phyloP scores from a whole-genome alignment of 2,888 invertebrate genomes.

The Luperina testacea region DNA sequence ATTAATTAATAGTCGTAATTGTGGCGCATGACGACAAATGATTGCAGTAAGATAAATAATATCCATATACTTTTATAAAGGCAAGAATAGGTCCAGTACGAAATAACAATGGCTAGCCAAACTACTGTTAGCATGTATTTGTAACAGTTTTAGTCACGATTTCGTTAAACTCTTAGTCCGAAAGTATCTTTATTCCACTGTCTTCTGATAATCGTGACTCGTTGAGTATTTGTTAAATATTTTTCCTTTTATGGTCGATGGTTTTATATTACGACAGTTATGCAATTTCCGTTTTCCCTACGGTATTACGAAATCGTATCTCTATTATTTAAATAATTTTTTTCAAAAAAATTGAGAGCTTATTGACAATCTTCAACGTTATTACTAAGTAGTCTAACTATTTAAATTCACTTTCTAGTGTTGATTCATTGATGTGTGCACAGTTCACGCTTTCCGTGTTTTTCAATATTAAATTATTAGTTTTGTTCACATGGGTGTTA shows the following conservation, averaged over 20 bases:
- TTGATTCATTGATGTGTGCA: slow-evolving; percentile 59
- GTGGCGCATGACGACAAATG: background rate
- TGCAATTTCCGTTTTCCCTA: slow-evolving; percentile 39
- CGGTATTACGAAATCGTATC: slow-evolving; percentile 24
- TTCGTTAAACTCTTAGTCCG: slow-evolving; percentile 32
- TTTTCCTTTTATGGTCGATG: slow-evolving; percentile 50
- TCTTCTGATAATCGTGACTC: slow-evolving; percentile 52
- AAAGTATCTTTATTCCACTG: slow-evolving; percentile 42
- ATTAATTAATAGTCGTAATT: background rate
- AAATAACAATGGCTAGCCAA: slow-evolving; percentile 19
- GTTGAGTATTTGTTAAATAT: slow-evolving; percentile 52
- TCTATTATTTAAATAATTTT: slow-evolving; percentile 10
- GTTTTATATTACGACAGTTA: slow-evolving; percentile 53
- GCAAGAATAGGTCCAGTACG: background rate
- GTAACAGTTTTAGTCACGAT: slow-evolving; percentile 56
- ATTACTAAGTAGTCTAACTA: slow-evolving; percentile 21
- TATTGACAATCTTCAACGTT: slow-evolving; percentile 18
- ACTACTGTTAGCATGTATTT: slow-evolving; percentile 44
- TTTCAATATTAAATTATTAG: slow-evolving; percentile 36
- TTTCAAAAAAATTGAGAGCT: background rate
- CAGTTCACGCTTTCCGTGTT: slow-evolving; percentile 59
- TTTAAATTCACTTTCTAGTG: slow-evolving; percentile 66
- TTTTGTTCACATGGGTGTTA: slow-evolving; percentile 13
- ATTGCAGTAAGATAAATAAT: background rate
- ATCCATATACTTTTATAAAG: background rate